These are phyloP conservation scores for Ellobium chinense DNA, from an alignment of 2,888 invertebrate species.

Conservation along the genomic window DNA sequence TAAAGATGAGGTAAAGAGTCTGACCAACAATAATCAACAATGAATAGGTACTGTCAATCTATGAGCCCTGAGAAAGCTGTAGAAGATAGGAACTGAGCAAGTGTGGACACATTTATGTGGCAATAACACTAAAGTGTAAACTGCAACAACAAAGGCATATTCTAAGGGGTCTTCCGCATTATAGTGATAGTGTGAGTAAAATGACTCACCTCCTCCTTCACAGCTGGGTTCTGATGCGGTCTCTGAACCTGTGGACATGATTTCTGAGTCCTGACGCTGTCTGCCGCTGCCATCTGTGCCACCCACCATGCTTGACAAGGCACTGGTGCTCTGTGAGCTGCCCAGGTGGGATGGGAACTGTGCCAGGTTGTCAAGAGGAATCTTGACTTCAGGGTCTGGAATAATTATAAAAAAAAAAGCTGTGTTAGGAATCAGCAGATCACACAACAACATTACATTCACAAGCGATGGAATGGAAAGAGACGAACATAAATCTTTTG, in stretches of 20 bases:
- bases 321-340: neutral
- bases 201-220: neutral
- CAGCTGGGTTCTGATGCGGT: neutral
- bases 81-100: too few species aligned
- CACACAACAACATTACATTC: neutral
- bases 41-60: too few species aligned
- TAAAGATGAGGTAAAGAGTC: too few species aligned
- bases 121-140: too few species aligned
- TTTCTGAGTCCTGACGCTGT: neutral
- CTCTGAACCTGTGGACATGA: slow-evolving; percentile 3
- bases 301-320: neutral
- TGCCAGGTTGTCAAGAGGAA: slow-evolving; percentile 44
- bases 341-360: slow-evolving; percentile 47
- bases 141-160: neutral
- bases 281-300: neutral
- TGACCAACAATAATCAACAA: too few species aligned
- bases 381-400: slow-evolving; percentile 47
- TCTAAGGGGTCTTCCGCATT: too few species aligned
- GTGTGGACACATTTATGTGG: too few species aligned
- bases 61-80: too few species aligned
- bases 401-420: neutral
- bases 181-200: neutral
- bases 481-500: too few species aligned
- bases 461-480: neutral
- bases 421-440: neutral